These are phyloP conservation scores for Nyctibius grandis DNA, from an alignment of 2,797 vertebrate genomes.

Conservation along the genomic window DNA sequence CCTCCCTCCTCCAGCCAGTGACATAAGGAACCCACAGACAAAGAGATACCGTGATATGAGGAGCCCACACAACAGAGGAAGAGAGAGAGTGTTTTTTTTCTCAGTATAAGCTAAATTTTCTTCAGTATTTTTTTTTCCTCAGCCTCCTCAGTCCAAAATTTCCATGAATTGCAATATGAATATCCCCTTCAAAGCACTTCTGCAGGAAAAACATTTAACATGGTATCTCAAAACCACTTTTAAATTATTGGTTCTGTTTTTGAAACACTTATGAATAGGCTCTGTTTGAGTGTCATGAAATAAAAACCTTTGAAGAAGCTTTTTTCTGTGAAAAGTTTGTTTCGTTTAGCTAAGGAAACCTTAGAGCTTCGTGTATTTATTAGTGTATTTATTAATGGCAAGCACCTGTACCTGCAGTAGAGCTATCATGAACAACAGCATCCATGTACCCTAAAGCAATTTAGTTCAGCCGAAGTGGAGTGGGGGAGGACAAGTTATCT, in stretches of 20 bases:
- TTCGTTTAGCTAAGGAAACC: background rate
- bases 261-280: background rate
- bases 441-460: background rate
- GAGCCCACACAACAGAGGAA: background rate
- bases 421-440: background rate
- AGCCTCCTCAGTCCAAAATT: background rate
- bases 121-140: background rate
- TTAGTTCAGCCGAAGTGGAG: background rate
- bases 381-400: background rate
- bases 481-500: background rate
- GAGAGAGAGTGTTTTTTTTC: background rate
- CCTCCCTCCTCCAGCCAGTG: background rate
- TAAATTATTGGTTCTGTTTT: background rate
- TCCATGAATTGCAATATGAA: background rate
- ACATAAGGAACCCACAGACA: background rate
- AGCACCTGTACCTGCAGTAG: background rate
- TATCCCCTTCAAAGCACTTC: background rate
- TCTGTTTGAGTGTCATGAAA: background rate
- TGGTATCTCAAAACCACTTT: background rate
- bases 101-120: background rate
- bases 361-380: background rate
- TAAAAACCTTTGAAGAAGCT: background rate
- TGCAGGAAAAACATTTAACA: background rate
- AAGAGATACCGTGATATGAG: background rate
- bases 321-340: background rate